A percentile compares a stretch with the other conserved stretches of the same genome.
Evolutionary conservation across 2,797 vertebrate species (phyloP).

Genomic region (Acanthis flammea): DNA sequence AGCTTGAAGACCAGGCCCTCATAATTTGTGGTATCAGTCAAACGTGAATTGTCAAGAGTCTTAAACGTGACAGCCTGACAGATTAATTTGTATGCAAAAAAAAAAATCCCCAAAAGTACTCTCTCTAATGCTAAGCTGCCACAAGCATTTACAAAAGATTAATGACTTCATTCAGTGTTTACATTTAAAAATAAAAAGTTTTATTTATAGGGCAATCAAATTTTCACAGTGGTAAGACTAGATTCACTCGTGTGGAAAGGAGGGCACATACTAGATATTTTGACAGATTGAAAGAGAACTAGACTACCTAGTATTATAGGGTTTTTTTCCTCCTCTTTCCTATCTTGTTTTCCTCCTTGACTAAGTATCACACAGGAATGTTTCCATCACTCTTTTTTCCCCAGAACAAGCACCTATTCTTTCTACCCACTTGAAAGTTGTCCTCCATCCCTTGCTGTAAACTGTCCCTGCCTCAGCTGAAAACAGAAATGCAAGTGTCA

Average conservation of each 20-base stretch:
- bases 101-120: background rate
- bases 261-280: background rate
- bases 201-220: slow-evolving; percentile 30
- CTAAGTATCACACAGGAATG: background rate
- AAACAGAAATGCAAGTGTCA: background rate
- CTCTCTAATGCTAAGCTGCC: background rate
- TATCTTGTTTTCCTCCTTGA: background rate
- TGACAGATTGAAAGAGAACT: background rate
- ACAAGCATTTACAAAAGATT: slow-evolving; percentile 25
- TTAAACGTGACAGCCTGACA: slow-evolving; percentile 1
- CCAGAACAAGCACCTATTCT: background rate
- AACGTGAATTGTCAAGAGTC: background rate
- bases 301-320: background rate
- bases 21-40: background rate
- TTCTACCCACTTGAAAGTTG: background rate
- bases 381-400: background rate
- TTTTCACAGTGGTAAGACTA: background rate
- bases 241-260: background rate
- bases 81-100: background rate
- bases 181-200: slow-evolving; percentile 22
- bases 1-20: background rate
- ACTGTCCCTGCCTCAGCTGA: background rate
- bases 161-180: slow-evolving; percentile 13
- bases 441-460: background rate
- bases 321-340: background rate